A percentile compares a stretch with the other conserved stretches of the same genome.
Conservation (phyloP, 2,888 invertebrate species). For the Agrotis ipsilon region DNA sequence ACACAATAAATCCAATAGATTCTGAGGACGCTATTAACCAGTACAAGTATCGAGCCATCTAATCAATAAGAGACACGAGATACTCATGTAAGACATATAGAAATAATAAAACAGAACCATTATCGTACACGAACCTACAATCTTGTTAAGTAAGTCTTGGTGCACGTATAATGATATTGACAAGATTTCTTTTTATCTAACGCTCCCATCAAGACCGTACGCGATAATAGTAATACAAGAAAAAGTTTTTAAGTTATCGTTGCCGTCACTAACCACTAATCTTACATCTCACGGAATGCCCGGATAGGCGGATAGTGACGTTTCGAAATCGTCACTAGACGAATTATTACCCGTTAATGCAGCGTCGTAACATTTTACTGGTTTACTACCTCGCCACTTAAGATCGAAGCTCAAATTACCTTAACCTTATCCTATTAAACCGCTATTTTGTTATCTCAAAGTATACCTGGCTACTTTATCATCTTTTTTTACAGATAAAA, state of each 20-base stretch:
- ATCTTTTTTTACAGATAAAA: conserved; percentile 56
- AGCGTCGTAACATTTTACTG: conserved; percentile 81
- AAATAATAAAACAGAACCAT: conserved; percentile 83
- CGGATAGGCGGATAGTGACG: conserved; percentile 73
- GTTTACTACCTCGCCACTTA: conserved; percentile 81
- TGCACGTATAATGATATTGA: conserved; percentile 86
- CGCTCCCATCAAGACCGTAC: conserved; percentile 78
- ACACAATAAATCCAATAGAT: conserved; percentile 47
- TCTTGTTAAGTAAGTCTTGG: conserved; percentile 85
- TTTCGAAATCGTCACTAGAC: conserved; percentile 85
- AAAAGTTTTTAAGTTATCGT: conserved; percentile 84
- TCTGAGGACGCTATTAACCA: conserved; percentile 57
- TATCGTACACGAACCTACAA: conserved; percentile 82
- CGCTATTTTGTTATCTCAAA: conserved; percentile 62
- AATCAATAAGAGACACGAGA: conserved; percentile 75
- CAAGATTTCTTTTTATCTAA: conserved; percentile 83
- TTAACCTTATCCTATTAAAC: conserved; percentile 68
- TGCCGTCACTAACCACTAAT: conserved; percentile 82
- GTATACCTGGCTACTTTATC: conserved; percentile 64
- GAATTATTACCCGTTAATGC: conserved; percentile 86
- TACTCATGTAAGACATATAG: conserved; percentile 75
- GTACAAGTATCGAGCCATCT: conserved; percentile 54
- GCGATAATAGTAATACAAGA: conserved; percentile 83
- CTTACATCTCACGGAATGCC: conserved; percentile 83
- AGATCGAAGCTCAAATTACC: conserved; percentile 80